Conservation (phyloP, 2,888 invertebrate genomes). For the Nezara viridula region DNA sequence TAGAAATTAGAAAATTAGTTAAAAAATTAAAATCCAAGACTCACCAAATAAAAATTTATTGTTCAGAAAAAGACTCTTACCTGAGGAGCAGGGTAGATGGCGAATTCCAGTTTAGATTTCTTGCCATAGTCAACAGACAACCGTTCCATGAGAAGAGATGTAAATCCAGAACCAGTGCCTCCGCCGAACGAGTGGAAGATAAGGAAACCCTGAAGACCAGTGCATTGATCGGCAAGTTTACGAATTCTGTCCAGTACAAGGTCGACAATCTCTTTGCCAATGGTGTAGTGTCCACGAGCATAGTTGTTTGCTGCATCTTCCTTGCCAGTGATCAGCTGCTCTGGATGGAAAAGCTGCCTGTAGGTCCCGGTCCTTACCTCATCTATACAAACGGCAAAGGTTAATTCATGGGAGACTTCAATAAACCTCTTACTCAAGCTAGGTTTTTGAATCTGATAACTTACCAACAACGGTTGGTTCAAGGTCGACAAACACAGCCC, state of each 20-base stretch:
- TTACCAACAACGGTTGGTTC: conserved; percentile 93
- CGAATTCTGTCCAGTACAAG: conserved; percentile 73
- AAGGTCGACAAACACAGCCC: conserved; percentile 90
- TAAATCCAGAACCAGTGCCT: conserved; percentile 77
- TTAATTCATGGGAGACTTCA: no score
- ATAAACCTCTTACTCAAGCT: no score
- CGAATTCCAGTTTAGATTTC: conserved; percentile 77
- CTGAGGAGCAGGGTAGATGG: conserved; percentile 78
- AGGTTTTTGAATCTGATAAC: conserved; percentile 65
- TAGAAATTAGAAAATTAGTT: neutral
- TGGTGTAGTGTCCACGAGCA: conserved; percentile 78
- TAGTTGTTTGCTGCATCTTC: conserved; percentile 81
- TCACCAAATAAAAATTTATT: no score
- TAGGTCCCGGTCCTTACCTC: conserved; percentile 92
- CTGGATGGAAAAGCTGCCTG: conserved; percentile 77
- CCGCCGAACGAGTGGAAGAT: conserved; percentile 77
- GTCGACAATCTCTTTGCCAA: conserved; percentile 75
- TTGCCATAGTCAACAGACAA: conserved; percentile 78
- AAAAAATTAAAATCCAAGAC: neutral
- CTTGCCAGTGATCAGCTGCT: conserved; percentile 79
- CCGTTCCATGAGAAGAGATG: conserved; percentile 77
- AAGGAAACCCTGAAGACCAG: conserved; percentile 74
- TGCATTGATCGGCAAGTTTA: conserved; percentile 74
- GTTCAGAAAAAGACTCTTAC: conserved; percentile 64
- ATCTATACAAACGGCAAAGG: conserved; percentile 71